Evolutionary conservation across 2,113 vertebrate species (phyloP).

Genomic region (Passer montanus): DNA sequence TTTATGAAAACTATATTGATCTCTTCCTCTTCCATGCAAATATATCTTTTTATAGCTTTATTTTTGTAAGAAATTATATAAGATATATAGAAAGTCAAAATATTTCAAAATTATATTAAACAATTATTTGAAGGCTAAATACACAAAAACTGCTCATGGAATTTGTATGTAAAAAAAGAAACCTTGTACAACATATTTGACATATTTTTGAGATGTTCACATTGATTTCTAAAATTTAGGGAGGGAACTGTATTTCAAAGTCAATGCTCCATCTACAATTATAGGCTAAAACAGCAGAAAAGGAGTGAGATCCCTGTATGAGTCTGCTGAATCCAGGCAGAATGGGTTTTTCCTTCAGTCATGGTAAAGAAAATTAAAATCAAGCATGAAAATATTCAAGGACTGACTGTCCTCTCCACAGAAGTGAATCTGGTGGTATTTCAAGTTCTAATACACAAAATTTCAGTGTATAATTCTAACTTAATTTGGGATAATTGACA

Average conservation of each 20-base stretch:
- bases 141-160: neutral
- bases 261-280: neutral
- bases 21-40: neutral
- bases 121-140: neutral
- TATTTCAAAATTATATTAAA: neutral
- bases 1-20: neutral
- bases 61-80: neutral
- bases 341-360: neutral
- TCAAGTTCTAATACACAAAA: neutral
- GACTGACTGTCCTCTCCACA: neutral
- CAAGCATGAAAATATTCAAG: neutral
- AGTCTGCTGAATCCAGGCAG: neutral
- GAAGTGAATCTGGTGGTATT: neutral
- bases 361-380: neutral
- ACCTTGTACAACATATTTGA: neutral
- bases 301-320: neutral
- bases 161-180: neutral
- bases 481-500: conserved; percentile 20
- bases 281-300: neutral
- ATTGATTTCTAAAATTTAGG: neutral
- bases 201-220: neutral
- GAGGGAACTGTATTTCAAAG: neutral
- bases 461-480: neutral
- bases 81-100: neutral
- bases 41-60: neutral